Evolutionary conservation across 2,888 invertebrate genomes (phyloP), one percentile per base, ranked within the genome.

Genomic region (Electrophaes corylata): DNA sequence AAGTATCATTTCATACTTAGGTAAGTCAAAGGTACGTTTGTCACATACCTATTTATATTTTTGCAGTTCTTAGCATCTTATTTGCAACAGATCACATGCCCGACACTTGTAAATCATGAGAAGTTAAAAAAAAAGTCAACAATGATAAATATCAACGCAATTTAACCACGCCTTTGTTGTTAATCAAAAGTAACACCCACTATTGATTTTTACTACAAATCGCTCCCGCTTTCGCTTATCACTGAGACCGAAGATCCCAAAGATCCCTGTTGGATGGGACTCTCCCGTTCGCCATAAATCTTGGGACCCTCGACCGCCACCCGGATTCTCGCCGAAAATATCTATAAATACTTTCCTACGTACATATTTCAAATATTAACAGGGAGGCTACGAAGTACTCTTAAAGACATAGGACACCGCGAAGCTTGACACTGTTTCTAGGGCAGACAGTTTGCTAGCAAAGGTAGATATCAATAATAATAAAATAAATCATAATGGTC

Each of bases 231-330:
- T 12, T 12, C 48, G 56, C 76, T 65, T 65, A 14, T 70, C n/a
- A n/a, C 61, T 72, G 73, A 58, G 3, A 52, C 75, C 74, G 57
- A 31, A 53, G 31, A 65, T 67, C 65, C 71, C 71, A 74, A 83
- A 84, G 82, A 88, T 84, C 88, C 86, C 88, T 83, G 85, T 88
- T 88, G 87, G 90, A 89, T 89, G 88, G 88, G 84, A 84, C 89
- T 89, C 90, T 87, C 90, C 89, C 88, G 84, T 84, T 88, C 73
- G 86, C 89, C 86, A 90, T 91, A 91, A 91, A 91, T 91, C 91
- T 90, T 87, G 81, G 84, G 83, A 89, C 91, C 91, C 90, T 90
- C 90, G 88, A 82, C 88, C 88, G 87, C 89, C 90, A 86, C 89
- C 90, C 91, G 88, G 85, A 83, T 86, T 84, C 88, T 83, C 87